Evolutionary conservation across 2,888 invertebrate genomes (phyloP).

Genomic region (Reticulitermes lucifugus): DNA sequence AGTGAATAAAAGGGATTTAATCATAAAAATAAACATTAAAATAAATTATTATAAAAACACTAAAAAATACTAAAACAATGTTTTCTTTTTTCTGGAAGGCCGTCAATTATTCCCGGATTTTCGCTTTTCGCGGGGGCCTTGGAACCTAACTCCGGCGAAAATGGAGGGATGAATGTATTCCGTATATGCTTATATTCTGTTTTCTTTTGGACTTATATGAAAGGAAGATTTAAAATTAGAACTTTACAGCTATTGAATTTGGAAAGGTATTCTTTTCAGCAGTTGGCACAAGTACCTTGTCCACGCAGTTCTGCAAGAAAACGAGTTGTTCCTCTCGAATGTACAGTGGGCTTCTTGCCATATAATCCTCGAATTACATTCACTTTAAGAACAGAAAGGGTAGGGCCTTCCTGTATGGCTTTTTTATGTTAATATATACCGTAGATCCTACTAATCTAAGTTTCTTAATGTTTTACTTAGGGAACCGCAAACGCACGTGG

Average conservation of each 20-base stretch:
- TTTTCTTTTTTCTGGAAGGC: too few relatives aligned
- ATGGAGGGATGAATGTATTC: too few relatives aligned
- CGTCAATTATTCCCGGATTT: too few relatives aligned
- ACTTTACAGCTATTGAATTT: neutral
- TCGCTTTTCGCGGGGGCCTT: too few relatives aligned
- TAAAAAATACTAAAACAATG: too few relatives aligned
- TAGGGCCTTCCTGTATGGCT: neutral
- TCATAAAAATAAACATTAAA: too few relatives aligned
- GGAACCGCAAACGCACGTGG: neutral
- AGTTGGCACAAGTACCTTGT: neutral
- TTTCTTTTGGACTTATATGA: too few relatives aligned
- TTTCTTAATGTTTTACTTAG: neutral
- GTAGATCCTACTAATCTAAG: neutral
- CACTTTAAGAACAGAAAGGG: neutral
- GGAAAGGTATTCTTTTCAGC: neutral
- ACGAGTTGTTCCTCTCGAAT: neutral
- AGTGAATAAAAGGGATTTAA: too few relatives aligned
- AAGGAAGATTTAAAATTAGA: too few relatives aligned
- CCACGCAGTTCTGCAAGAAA: neutral
- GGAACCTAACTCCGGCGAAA: too few relatives aligned
- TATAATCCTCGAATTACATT: neutral
- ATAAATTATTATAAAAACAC: too few relatives aligned
- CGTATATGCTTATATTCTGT: too few relatives aligned
- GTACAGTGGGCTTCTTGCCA: neutral
- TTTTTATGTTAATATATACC: slow-evolving; percentile 1